These are phyloP conservation scores for Cancer borealis DNA, from an alignment of 2,888 invertebrate genomes.

Conservation along the genomic window DNA sequence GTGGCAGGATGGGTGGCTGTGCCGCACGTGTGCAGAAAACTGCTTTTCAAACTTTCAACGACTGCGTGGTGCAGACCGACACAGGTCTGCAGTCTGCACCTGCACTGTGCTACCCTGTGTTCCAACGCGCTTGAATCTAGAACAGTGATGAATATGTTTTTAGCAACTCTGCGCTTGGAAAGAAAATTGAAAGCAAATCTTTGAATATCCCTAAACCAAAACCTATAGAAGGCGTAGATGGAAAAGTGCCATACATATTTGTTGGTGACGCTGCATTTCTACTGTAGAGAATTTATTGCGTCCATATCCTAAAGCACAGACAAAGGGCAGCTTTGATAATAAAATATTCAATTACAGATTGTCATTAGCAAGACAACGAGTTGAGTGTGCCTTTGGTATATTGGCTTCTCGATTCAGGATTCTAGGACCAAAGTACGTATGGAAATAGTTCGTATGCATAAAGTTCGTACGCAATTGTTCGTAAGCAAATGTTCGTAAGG, in stretches of 20 bases:
- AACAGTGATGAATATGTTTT: too few relatives aligned
- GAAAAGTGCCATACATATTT: conserved; percentile 41
- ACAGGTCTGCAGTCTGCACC: too few relatives aligned
- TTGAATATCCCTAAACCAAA: neutral
- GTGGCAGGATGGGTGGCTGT: too few relatives aligned
- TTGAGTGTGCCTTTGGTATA: conserved; percentile 14
- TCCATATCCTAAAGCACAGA: conserved; percentile 1
- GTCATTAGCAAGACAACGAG: neutral
- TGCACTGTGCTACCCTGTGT: too few relatives aligned
- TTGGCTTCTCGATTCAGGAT: conserved; percentile 23
- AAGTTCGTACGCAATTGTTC: too few relatives aligned
- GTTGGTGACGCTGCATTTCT: conserved; percentile 39
- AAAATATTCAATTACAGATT: conserved; percentile 17
- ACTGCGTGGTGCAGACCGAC: too few relatives aligned
- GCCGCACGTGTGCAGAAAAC: too few relatives aligned
- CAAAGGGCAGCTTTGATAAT: neutral
- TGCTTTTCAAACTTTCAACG: too few relatives aligned
- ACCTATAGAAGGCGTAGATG: neutral
- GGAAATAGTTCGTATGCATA: too few relatives aligned
- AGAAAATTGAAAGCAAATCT: conserved; percentile 36
- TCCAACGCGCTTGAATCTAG: too few relatives aligned
- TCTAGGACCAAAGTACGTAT: too few relatives aligned
- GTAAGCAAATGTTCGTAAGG: too few relatives aligned
- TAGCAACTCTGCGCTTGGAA: conserved; percentile 39
- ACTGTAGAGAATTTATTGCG: neutral